These are phyloP conservation scores for Myrmecophaga tridactyla DNA, from an alignment of 2,113 vertebrate species.

Conservation along the genomic window DNA sequence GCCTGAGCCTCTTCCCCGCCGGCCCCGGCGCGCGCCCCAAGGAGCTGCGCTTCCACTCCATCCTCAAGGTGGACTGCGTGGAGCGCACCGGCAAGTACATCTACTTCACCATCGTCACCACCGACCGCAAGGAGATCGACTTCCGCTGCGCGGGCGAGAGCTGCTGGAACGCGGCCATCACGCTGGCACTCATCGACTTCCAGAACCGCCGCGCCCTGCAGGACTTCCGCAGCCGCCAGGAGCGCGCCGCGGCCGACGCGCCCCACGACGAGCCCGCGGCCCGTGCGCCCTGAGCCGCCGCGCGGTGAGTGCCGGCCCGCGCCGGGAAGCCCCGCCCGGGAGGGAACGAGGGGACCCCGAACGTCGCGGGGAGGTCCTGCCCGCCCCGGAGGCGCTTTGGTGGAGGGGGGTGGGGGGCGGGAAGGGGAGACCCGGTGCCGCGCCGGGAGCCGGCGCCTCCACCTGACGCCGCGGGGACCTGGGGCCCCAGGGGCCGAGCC, in stretches of 20 bases:
- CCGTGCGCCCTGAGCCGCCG: conserved; percentile 84
- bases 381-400: background rate
- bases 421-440: too few species aligned
- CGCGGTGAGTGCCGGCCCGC: background rate
- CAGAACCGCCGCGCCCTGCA: conserved; percentile 96
- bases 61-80: conserved; percentile 96
- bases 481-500: too few species aligned
- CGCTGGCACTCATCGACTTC: conserved; percentile 96
- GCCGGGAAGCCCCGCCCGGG: background rate
- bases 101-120: conserved; percentile 98
- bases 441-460: too few species aligned
- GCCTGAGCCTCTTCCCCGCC: conserved; percentile 92
- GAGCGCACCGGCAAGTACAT: conserved; percentile 96
- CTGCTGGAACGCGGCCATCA: conserved; percentile 97
- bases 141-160: conserved; percentile 93
- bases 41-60: conserved; percentile 92
- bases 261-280: conserved; percentile 86
- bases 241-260: conserved; percentile 83
- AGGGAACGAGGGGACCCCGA: background rate
- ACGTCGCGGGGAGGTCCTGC: background rate
- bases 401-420: background rate
- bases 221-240: conserved; percentile 91
- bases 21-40: conserved; percentile 87
- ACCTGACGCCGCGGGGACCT: too few species aligned
- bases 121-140: conserved; percentile 96